phyloP scores from a whole-genome alignment of 2,888 invertebrate species.

The Apeira syringaria region DNA sequence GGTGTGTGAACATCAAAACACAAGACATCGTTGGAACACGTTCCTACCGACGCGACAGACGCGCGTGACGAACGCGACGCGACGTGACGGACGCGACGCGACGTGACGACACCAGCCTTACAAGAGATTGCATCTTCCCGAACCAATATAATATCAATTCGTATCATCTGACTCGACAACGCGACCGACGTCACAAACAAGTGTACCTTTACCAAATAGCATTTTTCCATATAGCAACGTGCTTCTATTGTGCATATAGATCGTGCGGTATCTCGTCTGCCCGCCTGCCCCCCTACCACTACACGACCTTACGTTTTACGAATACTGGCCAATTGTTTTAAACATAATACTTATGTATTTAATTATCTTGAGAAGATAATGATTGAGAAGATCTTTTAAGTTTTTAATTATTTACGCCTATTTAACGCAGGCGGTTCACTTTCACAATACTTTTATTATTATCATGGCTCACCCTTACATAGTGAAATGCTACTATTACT shows the following conservation, averaged over 20 bases:
- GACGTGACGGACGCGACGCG: too few species aligned
- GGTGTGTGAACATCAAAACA: neutral
- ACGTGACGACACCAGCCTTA: slow-evolving; percentile 34
- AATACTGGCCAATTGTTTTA: slow-evolving; percentile 27
- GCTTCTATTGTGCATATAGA: too few species aligned
- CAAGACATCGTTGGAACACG: slow-evolving; percentile 1
- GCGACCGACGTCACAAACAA: too few species aligned
- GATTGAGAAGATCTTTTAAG: too few species aligned
- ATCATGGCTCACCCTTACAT: too few species aligned
- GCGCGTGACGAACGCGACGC: too few species aligned
- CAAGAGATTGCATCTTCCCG: slow-evolving; percentile 45
- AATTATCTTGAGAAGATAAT: neutral
- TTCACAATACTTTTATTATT: neutral
- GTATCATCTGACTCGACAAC: slow-evolving; percentile 10
- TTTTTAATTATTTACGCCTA: neutral
- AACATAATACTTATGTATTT: slow-evolving; percentile 10
- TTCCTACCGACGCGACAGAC: slow-evolving; percentile 1
- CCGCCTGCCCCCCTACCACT: neutral
- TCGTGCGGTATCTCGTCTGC: too few species aligned
- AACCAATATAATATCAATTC: slow-evolving; percentile 41
- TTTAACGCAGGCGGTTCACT: neutral
- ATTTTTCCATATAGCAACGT: too few species aligned
- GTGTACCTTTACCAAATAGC: too few species aligned
- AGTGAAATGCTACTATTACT: neutral
- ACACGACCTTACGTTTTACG: slow-evolving; percentile 6